phyloP scores from a whole-genome alignment of 2,113 vertebrate genomes.

The Alethe diademata region DNA sequence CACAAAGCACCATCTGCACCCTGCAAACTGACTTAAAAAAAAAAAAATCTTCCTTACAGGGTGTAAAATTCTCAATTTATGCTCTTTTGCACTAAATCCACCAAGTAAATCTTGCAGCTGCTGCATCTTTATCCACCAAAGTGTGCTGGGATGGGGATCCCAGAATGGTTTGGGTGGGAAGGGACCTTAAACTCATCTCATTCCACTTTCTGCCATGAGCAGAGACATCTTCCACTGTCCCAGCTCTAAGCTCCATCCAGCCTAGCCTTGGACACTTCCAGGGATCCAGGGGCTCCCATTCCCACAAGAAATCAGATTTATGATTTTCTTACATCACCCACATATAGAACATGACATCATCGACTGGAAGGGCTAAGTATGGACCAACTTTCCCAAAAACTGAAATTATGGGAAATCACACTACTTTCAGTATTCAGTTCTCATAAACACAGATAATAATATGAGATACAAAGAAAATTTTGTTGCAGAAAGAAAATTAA shows the following conservation, averaged over 20 bases:
- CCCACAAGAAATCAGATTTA: background rate
- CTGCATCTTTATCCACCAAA: background rate
- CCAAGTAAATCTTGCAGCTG: background rate
- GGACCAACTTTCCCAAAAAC: background rate
- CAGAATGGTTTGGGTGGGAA: background rate
- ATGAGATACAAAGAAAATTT: background rate
- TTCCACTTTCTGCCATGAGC: background rate
- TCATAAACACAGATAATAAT: background rate
- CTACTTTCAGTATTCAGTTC: background rate
- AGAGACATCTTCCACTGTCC: background rate
- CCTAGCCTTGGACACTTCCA: background rate
- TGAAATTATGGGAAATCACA: background rate
- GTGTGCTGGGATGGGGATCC: background rate
- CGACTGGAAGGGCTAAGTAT: background rate
- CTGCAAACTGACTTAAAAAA: background rate
- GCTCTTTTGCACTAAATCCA: background rate
- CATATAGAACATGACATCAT: rapidly evolving
- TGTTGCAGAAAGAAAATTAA: background rate
- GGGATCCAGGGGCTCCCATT: background rate
- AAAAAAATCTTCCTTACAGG: background rate
- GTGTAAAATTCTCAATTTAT: background rate
- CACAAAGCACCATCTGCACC: background rate
- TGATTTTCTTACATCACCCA: background rate
- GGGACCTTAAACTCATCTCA: background rate
- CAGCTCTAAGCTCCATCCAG: background rate